Conservation (phyloP, 2,797 vertebrate genomes). For the Cynodonichthys magdalenae region DNA sequence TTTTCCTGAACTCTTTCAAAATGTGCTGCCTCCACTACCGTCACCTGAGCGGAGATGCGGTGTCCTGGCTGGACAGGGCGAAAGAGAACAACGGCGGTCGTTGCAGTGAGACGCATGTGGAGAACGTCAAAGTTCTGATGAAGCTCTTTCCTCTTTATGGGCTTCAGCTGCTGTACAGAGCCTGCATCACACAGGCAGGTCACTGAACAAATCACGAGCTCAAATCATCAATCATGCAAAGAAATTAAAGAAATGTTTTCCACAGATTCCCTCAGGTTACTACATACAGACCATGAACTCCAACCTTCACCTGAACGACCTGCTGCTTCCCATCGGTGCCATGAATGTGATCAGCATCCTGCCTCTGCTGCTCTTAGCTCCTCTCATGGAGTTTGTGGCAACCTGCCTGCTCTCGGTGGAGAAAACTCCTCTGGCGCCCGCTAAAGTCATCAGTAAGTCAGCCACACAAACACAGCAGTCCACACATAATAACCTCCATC, state of each 20-base stretch:
- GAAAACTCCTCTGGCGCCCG: constrained; percentile 75
- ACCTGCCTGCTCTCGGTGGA: constrained; percentile 73
- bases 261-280: constrained; percentile 90
- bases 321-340: constrained; percentile 86
- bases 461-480: constrained; percentile 38
- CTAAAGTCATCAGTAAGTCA: constrained; percentile 83
- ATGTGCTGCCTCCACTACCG: constrained; percentile 72
- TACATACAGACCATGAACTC: constrained; percentile 96
- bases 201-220: neutral
- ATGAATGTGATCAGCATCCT: constrained; percentile 90
- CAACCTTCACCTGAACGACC: constrained; percentile 81
- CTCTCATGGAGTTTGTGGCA: constrained; percentile 84
- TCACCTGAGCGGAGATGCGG: constrained; percentile 70
- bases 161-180: constrained; percentile 89
- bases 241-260: constrained; percentile 14
- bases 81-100: constrained; percentile 87
- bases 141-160: constrained; percentile 87
- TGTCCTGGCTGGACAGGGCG: constrained; percentile 86
- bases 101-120: constrained; percentile 87
- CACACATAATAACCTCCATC: neutral
- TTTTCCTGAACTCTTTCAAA: constrained; percentile 84
- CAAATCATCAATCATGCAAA: neutral
- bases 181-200: constrained; percentile 88
- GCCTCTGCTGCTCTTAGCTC: constrained; percentile 86
- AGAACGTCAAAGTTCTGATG: constrained; percentile 85